A percentile compares a stretch with the other conserved stretches of the same genome.
phyloP scores from a whole-genome alignment of 2,797 vertebrate genomes.

The Pseudochaenichthys georgianus region DNA sequence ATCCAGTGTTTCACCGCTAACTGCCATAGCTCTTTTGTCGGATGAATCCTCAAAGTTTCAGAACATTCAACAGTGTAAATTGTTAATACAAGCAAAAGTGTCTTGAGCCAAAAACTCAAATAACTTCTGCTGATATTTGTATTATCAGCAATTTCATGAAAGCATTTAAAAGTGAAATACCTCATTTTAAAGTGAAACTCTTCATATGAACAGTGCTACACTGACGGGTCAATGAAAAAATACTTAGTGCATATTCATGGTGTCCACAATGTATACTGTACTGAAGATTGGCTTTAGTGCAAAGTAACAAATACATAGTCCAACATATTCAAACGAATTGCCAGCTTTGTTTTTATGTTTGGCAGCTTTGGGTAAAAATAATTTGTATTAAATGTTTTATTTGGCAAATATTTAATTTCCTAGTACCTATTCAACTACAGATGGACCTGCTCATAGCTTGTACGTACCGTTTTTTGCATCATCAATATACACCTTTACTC shows the following conservation, averaged over 20 bases:
- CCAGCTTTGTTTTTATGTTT: conserved; percentile 25
- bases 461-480: conserved; percentile 63
- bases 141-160: conserved; percentile 31
- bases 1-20: neutral
- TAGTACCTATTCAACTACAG: conserved; percentile 55
- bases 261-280: neutral
- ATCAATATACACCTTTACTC: conserved; percentile 55
- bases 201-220: conserved; percentile 16
- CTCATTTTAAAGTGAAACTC: conserved; percentile 39
- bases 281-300: neutral
- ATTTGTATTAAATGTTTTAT: conserved; percentile 43
- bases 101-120: neutral
- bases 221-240: conserved; percentile 2
- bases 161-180: conserved; percentile 44
- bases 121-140: conserved; percentile 19
- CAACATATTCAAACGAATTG: conserved; percentile 2
- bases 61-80: conserved; percentile 6
- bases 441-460: conserved; percentile 76
- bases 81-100: neutral
- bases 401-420: conserved; percentile 39
- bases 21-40: neutral
- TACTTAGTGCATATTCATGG: too few relatives aligned
- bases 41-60: neutral
- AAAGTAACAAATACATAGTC: conserved; percentile 9
- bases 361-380: conserved; percentile 35